A percentile compares a stretch with the other conserved stretches of the same genome.
Conservation (phyloP, 92 coral and sea anemone genomes). For the Metridium senile region DNA sequence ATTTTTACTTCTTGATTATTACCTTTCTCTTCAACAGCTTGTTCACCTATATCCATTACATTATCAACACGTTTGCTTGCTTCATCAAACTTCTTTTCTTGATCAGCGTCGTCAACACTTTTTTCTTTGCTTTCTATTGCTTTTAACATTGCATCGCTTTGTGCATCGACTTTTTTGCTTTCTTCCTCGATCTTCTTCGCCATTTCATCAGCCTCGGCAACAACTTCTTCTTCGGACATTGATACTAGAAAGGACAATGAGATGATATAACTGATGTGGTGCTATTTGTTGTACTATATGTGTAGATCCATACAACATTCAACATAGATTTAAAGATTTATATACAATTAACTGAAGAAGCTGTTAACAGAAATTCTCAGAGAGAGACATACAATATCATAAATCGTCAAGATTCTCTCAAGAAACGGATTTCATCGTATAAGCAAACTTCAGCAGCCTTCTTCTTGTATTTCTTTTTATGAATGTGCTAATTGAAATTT, state of each 20-base stretch:
- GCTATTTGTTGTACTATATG: too few relatives aligned
- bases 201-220: conserved; percentile 61
- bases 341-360: too few relatives aligned
- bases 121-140: conserved; percentile 66
- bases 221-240: conserved; percentile 51
- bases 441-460: too few relatives aligned
- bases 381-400: too few relatives aligned
- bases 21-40: conserved; percentile 77
- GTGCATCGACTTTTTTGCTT: conserved; percentile 64
- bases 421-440: too few relatives aligned
- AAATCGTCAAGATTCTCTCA: too few relatives aligned
- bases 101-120: conserved; percentile 55
- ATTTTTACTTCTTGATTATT: background rate
- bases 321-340: too few relatives aligned
- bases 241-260: background rate
- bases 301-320: too few relatives aligned
- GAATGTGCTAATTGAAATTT: too few relatives aligned
- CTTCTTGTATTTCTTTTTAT: too few relatives aligned
- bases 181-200: conserved; percentile 67
- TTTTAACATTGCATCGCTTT: conserved; percentile 63
- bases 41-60: conserved; percentile 57
- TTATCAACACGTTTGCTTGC: conserved; percentile 73
- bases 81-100: conserved; percentile 69
- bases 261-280: too few relatives aligned
- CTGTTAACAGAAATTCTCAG: too few relatives aligned